phyloP scores from a whole-genome alignment of 1,140 invertebrate genomes.

The Nephila pilipes region DNA sequence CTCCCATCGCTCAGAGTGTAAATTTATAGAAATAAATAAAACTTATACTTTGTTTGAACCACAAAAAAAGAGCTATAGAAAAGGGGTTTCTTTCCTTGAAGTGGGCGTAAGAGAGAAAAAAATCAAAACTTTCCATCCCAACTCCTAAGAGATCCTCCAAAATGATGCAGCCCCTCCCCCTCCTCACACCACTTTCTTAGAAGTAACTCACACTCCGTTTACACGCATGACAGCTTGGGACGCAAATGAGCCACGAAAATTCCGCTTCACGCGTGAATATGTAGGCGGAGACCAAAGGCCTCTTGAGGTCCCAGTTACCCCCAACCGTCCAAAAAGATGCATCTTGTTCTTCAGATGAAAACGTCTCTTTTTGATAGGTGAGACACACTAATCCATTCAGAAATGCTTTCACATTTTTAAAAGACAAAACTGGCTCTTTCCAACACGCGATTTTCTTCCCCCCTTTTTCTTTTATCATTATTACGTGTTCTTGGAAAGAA shows the following conservation, averaged over 20 bases:
- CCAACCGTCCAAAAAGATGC: background rate
- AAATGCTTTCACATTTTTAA: background rate
- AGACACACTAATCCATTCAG: background rate
- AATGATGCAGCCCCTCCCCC: background rate
- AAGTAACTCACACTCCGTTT: background rate
- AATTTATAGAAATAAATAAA: background rate
- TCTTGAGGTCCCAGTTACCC: too few species aligned
- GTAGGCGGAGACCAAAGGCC: background rate
- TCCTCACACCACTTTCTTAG: background rate
- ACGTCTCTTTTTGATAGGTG: background rate
- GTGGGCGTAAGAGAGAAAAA: background rate
- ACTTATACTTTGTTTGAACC: background rate
- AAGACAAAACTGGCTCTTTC: background rate
- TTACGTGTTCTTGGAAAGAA: background rate
- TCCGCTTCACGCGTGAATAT: background rate
- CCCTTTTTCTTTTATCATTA: too few species aligned
- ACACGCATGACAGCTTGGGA: background rate
- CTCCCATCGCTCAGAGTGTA: too few species aligned
- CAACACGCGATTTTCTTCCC: too few species aligned
- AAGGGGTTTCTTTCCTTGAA: background rate
- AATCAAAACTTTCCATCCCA: background rate
- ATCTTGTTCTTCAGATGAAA: background rate
- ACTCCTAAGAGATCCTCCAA: background rate
- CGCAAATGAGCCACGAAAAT: background rate
- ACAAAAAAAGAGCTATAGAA: background rate